Conservation (phyloP, 2,113 vertebrate genomes). For the Python bivittatus region DNA sequence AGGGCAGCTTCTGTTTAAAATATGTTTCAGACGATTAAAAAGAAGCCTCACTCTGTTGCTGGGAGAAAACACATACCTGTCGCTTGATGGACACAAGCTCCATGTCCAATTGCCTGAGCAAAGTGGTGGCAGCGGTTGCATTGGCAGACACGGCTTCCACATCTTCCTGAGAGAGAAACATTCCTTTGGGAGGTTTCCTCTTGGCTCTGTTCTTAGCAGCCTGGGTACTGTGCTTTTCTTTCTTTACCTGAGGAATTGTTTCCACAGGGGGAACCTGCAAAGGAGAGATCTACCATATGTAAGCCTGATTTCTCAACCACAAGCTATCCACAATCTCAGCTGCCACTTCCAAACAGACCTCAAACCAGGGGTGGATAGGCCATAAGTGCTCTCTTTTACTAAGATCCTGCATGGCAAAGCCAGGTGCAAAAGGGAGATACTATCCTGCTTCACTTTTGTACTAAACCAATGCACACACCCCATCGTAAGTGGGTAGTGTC, state of each 20-base stretch:
- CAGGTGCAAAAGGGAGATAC: not conserved
- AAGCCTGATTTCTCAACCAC: not conserved
- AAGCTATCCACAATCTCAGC: not conserved
- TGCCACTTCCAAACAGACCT: not conserved
- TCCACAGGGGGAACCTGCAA: constrained; percentile 74
- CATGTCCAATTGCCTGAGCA: constrained; percentile 90
- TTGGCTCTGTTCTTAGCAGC: constrained; percentile 89
- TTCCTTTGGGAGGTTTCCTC: constrained; percentile 94
- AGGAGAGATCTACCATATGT: constrained; percentile 49
- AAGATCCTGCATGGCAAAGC: not conserved
- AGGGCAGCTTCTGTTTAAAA: constrained; percentile 19
- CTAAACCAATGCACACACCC: not conserved
- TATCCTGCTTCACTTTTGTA: not conserved
- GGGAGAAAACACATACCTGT: constrained; percentile 75
- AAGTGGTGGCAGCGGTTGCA: constrained; percentile 81
- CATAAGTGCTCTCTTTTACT: not conserved
- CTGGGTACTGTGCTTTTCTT: constrained; percentile 81
- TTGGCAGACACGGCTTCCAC: constrained; percentile 88
- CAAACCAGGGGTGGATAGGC: not conserved
- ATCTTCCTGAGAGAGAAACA: constrained; percentile 92
- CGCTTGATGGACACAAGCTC: constrained; percentile 93
- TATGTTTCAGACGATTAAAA: not conserved
- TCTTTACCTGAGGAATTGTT: constrained; percentile 81
- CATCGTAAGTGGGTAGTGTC: not conserved
- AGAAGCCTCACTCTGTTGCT: not conserved